A percentile compares a stretch with the other conserved stretches of the same genome.
phyloP scores from a whole-genome alignment of 2,797 vertebrate genomes.

The Sarcoramphus papa region DNA sequence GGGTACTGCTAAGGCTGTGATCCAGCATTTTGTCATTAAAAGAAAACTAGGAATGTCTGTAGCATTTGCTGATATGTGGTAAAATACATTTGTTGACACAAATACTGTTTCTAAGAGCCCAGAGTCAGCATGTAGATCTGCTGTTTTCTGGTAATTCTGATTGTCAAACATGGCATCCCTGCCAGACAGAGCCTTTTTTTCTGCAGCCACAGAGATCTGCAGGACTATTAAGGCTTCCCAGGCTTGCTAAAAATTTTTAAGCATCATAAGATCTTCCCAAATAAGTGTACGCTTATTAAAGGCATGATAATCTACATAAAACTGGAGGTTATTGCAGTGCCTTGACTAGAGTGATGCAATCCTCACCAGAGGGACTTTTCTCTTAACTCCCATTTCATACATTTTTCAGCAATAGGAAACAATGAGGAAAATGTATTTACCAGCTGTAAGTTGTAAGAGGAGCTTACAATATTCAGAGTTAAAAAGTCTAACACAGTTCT shows the following conservation, averaged over 20 bases:
- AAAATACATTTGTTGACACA: background rate
- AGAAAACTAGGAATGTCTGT: background rate
- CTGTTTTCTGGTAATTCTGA: background rate
- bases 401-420: conserved; percentile 5
- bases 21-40: background rate
- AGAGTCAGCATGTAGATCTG: background rate
- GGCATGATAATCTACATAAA: background rate
- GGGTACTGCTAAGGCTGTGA: background rate
- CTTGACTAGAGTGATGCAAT: background rate
- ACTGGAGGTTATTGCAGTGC: background rate
- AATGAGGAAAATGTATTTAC: background rate
- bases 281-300: background rate
- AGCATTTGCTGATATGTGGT: background rate
- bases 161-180: background rate
- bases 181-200: background rate
- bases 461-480: background rate
- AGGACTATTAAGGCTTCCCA: background rate
- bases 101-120: background rate
- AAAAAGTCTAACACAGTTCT: background rate
- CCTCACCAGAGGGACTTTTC: background rate
- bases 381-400: background rate
- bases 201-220: background rate
- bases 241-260: background rate
- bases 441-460: background rate
- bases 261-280: background rate